phyloP scores from a whole-genome alignment of 37 sponge, comb jelly and placozoan genomes.

The Eunapius fragilis region DNA sequence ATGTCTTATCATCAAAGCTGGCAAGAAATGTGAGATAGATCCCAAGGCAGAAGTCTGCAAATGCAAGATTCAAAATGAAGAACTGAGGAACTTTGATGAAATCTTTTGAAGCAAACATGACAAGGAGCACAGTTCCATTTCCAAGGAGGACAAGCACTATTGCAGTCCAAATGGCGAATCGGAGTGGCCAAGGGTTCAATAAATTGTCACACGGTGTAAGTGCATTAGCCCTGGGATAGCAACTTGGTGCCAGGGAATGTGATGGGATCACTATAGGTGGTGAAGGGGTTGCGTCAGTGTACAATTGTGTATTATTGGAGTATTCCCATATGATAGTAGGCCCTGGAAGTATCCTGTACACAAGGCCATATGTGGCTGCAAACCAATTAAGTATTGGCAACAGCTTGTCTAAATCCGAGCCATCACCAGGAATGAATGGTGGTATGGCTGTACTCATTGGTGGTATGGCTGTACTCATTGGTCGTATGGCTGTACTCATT shows the following conservation, averaged over 20 bases:
- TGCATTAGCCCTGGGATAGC: conserved; percentile 48
- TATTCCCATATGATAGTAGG: background rate
- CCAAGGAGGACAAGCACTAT: conserved; percentile 65
- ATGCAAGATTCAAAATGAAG: conserved; percentile 81
- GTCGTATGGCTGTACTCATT: too few relatives aligned
- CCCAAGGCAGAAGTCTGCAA: conserved; percentile 86
- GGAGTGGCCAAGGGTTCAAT: conserved; percentile 63
- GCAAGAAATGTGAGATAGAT: conserved; percentile 81
- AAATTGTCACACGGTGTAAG: conserved; percentile 81
- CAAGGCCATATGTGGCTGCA: too few relatives aligned
- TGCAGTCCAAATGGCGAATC: conserved; percentile 68
- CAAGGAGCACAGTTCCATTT: conserved; percentile 71
- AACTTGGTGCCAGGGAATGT: conserved; percentile 1
- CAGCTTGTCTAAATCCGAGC: background rate
- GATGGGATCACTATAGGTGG: background rate
- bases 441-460: too few relatives aligned
- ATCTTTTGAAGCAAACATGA: conserved; percentile 55
- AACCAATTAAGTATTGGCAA: background rate
- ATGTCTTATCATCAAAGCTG: conserved; percentile 75
- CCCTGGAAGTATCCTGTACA: too few relatives aligned
- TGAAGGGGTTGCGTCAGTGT: background rate
- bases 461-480: too few relatives aligned
- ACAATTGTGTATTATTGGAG: background rate
- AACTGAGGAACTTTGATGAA: conserved; percentile 59
- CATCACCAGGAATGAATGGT: background rate